A percentile compares a stretch with the other conserved stretches of the same genome.
Evolutionary conservation across 2,797 vertebrate genomes (phyloP).

Genomic region (Tiaroga cobitis): DNA sequence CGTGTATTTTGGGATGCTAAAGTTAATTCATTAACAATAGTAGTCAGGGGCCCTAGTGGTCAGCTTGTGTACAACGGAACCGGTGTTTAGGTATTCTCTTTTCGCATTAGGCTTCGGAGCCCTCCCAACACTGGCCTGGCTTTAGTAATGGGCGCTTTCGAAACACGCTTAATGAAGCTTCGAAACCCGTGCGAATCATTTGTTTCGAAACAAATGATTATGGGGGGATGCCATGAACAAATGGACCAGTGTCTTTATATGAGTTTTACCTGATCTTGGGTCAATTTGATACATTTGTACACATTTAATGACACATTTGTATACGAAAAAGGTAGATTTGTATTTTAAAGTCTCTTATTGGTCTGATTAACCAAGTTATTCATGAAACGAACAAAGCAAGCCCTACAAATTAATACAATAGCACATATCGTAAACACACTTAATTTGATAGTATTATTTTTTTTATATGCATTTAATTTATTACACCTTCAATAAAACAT

Average conservation of each 20-base stretch:
- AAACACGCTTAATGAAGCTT: no score
- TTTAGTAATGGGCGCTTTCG: background rate
- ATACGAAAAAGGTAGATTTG: background rate
- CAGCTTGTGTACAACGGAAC: background rate
- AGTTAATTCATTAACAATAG: slow-evolving; percentile 14
- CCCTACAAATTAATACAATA: background rate
- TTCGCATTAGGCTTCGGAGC: background rate
- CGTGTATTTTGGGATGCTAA: background rate
- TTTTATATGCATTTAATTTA: background rate
- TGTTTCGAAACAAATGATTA: background rate
- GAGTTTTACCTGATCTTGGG: background rate
- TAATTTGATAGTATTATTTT: background rate
- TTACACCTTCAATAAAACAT: background rate
- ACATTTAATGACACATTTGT: background rate
- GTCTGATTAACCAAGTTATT: background rate
- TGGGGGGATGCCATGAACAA: no score
- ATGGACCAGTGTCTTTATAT: background rate
- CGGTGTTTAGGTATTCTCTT: background rate
- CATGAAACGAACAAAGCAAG: background rate
- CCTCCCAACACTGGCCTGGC: background rate
- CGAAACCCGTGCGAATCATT: no score
- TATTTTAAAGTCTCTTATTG: background rate
- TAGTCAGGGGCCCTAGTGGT: background rate
- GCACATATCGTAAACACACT: background rate
- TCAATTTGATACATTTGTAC: background rate